A percentile compares a stretch with the other conserved stretches of the same genome.
Evolutionary conservation across 2,113 vertebrate genomes (phyloP).

Genomic region (Perca fluviatilis): DNA sequence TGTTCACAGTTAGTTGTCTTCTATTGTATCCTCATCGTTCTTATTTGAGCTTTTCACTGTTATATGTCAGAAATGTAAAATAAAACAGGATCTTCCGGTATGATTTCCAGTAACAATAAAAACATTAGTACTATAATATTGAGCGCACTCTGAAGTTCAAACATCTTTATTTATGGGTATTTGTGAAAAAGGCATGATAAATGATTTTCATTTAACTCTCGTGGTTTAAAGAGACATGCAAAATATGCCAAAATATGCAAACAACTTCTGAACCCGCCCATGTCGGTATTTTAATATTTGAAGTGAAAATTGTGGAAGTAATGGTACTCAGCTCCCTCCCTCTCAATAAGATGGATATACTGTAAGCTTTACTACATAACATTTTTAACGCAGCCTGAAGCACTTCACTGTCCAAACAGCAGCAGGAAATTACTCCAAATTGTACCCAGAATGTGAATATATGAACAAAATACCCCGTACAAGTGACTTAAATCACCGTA

Average conservation of each 20-base stretch:
- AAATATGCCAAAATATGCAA: too few relatives aligned
- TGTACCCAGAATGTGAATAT: conserved; percentile 60
- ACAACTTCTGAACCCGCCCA: neutral
- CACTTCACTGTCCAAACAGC: conserved; percentile 65
- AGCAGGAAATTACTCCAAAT: conserved; percentile 77
- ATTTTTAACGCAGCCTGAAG: conserved; percentile 67
- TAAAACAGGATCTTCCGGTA: conserved; percentile 37
- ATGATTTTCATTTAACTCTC: conserved; percentile 4
- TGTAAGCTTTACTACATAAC: conserved; percentile 54
- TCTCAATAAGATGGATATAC: conserved; percentile 37
- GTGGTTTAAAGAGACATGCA: neutral
- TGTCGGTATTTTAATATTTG: conserved; percentile 9
- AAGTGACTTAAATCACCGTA: conserved; percentile 32
- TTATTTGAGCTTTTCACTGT: conserved; percentile 32
- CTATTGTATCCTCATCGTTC: conserved; percentile 61
- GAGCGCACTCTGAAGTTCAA: neutral
- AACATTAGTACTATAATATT: conserved; percentile 22
- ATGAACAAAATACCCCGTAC: conserved; percentile 31
- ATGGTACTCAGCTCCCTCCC: neutral
- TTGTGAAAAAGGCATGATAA: neutral
- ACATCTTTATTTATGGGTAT: conserved; percentile 11
- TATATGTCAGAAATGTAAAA: conserved; percentile 43
- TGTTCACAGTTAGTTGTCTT: conserved; percentile 75
- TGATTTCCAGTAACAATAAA: conserved; percentile 44
- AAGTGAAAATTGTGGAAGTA: conserved; percentile 1